A percentile compares a stretch with the other conserved stretches of the same genome.
Evolutionary conservation across 2,797 vertebrate genomes (phyloP).

Genomic region (Glyptemys insculpta): DNA sequence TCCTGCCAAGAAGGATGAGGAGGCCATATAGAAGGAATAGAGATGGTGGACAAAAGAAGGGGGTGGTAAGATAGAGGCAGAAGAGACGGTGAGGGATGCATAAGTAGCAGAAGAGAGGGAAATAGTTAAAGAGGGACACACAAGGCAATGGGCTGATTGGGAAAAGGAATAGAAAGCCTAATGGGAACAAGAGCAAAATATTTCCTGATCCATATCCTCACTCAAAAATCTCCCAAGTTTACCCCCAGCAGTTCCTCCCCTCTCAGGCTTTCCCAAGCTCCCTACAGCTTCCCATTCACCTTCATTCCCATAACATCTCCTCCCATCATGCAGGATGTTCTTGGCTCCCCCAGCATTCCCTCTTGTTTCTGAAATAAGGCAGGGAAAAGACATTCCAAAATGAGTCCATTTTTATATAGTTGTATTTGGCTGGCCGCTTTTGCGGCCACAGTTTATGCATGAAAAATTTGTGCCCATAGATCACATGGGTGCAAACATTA

Average conservation of each 20-base stretch:
- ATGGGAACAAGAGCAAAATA: background rate
- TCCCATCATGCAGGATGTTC: background rate
- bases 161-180: background rate
- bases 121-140: background rate
- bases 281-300: background rate
- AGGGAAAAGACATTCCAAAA: background rate
- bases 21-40: background rate
- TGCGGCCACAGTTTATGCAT: background rate
- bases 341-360: background rate
- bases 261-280: background rate
- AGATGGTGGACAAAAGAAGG: background rate
- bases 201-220: background rate
- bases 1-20: background rate
- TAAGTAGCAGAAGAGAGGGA: background rate
- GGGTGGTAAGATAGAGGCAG: background rate
- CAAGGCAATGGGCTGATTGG: background rate
- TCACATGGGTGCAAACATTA: background rate
- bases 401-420: background rate
- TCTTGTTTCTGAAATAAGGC: background rate
- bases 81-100: background rate
- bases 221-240: background rate
- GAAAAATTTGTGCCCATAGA: background rate
- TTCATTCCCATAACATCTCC: background rate
- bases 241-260: rapidly evolving
- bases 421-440: background rate